Conservation (phyloP, 2,113 vertebrate species). For the Pygoscelis antarcticus region DNA sequence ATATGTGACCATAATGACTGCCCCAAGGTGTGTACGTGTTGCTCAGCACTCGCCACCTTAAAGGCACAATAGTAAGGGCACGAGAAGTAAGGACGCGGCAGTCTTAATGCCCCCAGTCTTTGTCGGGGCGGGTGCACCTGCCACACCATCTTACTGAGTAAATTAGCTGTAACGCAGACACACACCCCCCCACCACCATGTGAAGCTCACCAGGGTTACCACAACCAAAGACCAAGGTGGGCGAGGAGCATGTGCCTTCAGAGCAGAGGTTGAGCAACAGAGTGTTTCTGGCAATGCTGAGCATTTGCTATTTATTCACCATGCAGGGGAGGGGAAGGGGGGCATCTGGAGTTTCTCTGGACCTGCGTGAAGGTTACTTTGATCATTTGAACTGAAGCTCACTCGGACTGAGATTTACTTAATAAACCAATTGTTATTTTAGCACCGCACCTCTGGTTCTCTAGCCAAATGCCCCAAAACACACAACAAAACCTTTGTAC, state of each 20-base stretch:
- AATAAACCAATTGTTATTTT: neutral
- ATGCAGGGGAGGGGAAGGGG: neutral
- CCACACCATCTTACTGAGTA: neutral
- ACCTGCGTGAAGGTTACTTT: neutral
- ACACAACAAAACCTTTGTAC: neutral
- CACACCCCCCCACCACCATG: rapidly evolving
- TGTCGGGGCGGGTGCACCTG: no score
- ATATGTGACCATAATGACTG: no score
- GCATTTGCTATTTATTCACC: neutral
- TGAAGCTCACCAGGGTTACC: neutral
- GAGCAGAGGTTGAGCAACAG: neutral
- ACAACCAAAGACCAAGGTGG: neutral
- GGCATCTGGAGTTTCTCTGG: neutral
- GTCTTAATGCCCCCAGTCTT: no score
- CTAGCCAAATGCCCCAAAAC: neutral
- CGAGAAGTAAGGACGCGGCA: no score
- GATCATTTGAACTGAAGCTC: neutral
- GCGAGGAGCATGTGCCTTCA: neutral
- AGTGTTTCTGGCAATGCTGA: neutral
- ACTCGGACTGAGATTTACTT: neutral
- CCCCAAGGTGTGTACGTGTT: no score
- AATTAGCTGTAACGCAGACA: neutral
- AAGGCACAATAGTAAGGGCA: no score
- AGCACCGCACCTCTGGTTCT: neutral
- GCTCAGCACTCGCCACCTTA: no score